Evolutionary conservation across 1,140 invertebrate genomes (phyloP), one percentile per base, ranked within the genome.

Genomic region (Trichonephila clavipes): DNA sequence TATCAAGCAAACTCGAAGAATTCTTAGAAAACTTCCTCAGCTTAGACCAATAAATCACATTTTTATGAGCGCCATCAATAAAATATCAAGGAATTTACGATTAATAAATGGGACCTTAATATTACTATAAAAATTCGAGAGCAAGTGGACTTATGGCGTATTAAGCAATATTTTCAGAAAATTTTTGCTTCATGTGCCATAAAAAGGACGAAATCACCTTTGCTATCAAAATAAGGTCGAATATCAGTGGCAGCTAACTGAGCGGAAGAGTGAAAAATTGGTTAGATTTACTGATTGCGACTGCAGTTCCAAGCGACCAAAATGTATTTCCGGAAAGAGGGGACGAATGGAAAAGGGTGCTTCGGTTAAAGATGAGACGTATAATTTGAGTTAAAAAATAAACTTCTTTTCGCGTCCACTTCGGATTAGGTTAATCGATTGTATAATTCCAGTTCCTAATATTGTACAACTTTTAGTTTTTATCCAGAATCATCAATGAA

Each of bases 81-180:
- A 92, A 92, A 72, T 92, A 92, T 92, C 91, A 92, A 66, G 83
- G 64, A 87, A 92, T 92, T 92, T 92, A 92, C 83, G 91, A 92
- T 92, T 92, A 92, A 92, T 92, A 92, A 92, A 92, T 92, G 82
- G 91, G 44, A 24, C 91, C 34, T 92, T 87, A 92, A 87, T 92
- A 92, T 92, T 92, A 92, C 91, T 92, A 92, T 92, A 92, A 92
- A 92, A 92, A 72, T 92, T 69, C 91, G 24, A 51, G 59, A 69
- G 91, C 83, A 86, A 87, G 59, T 51, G 82, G 58, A 59, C 62
- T 92, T 92, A n/a, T 66, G 83, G 83, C 64, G 83, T 72, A 92
- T 61, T 69, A 92, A 87, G 91, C 91, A 86, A 87, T 92, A 92
- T 69, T 92, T 92, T 92, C 66, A 66, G 82, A 87, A 92, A 92